Evolutionary conservation across 2,888 invertebrate genomes (phyloP).

Genomic region (Netelia inedita): DNA sequence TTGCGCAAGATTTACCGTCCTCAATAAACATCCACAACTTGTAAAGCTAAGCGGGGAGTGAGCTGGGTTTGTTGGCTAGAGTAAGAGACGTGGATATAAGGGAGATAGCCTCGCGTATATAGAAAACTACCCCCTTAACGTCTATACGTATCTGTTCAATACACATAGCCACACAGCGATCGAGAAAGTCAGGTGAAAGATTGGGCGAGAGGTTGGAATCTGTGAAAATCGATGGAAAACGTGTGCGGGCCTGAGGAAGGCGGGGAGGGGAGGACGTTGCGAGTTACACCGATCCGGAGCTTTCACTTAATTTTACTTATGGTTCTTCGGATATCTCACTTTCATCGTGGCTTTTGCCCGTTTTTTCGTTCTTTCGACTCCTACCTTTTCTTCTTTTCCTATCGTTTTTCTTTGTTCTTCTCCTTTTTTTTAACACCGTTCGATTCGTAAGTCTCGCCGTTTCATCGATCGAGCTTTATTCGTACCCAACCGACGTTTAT

Average conservation of each 20-base stretch:
- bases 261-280: not conserved
- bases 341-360: conserved; percentile 34
- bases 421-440: too few relatives aligned
- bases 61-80: conserved; percentile 19
- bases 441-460: conserved; percentile 23
- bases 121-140: not conserved
- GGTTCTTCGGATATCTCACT: conserved; percentile 63
- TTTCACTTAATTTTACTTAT: conserved; percentile 65
- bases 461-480: conserved; percentile 9
- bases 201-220: conserved; percentile 49
- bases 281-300: conserved; percentile 40
- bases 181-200: conserved; percentile 23
- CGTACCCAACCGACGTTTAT: too few relatives aligned
- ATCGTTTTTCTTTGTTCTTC: not conserved
- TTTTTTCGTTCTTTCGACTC: conserved; percentile 27
- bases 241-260: conserved; percentile 21
- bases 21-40: conserved; percentile 68
- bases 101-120: conserved; percentile 1
- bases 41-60: conserved; percentile 59
- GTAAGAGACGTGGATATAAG: conserved; percentile 20
- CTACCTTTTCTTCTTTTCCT: conserved; percentile 27
- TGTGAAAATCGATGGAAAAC: conserved; percentile 59
- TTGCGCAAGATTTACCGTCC: conserved; percentile 69
- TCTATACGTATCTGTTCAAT: not conserved
- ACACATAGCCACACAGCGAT: conserved; percentile 10